Evolutionary conservation across 2,888 invertebrate genomes (phyloP).

Genomic region (Nomada ruficornis): DNA sequence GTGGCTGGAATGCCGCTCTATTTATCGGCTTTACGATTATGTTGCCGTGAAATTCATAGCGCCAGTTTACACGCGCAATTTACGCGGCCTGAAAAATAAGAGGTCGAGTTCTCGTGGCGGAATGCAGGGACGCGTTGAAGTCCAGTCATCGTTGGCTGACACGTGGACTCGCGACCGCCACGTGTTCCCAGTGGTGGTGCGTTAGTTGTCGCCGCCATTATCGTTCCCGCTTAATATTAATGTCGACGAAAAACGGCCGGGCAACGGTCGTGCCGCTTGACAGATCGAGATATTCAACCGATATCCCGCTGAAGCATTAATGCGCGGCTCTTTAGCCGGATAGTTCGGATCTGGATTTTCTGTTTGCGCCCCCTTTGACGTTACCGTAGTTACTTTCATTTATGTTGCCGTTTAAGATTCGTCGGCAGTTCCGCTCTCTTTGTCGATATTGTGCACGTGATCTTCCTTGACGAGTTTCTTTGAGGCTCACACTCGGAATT

Average conservation of each 20-base stretch:
- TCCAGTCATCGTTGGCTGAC: conserved; percentile 36
- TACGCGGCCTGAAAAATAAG: conserved; percentile 50
- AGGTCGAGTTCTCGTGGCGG: conserved; percentile 28
- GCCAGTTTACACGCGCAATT: conserved; percentile 49
- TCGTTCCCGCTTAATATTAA: conserved; percentile 34
- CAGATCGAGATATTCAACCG: conserved; percentile 29
- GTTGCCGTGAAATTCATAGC: conserved; percentile 62
- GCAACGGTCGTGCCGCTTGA: conserved; percentile 22
- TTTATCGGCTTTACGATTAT: conserved; percentile 70
- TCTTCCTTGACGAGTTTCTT: too few species aligned
- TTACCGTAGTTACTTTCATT: not conserved
- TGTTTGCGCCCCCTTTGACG: not conserved
- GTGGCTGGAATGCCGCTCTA: conserved; percentile 65
- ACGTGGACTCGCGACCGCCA: conserved; percentile 41
- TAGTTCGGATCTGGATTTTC: not conserved
- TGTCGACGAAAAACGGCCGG: conserved; percentile 26
- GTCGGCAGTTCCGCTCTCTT: too few species aligned
- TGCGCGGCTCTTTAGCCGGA: not conserved
- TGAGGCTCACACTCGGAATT: not conserved
- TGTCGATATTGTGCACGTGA: too few species aligned
- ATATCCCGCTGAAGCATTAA: conserved; percentile 26
- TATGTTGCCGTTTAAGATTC: too few species aligned
- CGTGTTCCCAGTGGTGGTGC: conserved; percentile 29
- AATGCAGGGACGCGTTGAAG: conserved; percentile 46
- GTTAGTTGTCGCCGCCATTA: conserved; percentile 48